These are phyloP conservation scores for Calonectris borealis DNA, from an alignment of 2,113 vertebrate genomes.

Conservation along the genomic window DNA sequence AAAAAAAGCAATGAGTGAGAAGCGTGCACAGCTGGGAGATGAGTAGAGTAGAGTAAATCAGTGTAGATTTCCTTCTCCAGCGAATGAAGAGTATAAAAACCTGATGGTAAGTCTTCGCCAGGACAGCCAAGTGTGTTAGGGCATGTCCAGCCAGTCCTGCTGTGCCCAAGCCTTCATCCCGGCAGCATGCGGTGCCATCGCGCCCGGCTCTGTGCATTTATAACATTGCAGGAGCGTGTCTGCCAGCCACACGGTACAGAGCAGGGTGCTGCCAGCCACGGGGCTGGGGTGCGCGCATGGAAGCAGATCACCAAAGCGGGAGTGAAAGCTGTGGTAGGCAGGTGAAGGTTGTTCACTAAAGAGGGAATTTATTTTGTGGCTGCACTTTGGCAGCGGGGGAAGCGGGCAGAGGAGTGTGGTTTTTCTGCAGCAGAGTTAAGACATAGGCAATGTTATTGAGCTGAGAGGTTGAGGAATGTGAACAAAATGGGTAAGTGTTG, in stretches of 20 bases:
- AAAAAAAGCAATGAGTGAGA: neutral
- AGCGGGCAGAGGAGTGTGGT: neutral
- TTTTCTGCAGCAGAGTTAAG: neutral
- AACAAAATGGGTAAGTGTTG: neutral
- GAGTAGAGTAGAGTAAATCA: neutral
- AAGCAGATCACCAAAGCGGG: neutral
- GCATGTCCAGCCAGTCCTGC: neutral
- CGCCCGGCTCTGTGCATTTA: neutral
- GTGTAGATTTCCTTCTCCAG: neutral
- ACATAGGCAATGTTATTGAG: neutral
- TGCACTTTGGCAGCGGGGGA: neutral
- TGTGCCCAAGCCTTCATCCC: rapidly evolving
- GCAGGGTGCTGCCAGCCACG: neutral
- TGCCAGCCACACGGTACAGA: too few species aligned
- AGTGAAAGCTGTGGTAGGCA: neutral
- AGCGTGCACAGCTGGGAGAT: neutral
- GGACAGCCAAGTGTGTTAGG: neutral
- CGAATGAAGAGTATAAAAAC: neutral
- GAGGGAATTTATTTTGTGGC: neutral
- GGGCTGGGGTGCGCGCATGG: rapidly evolving
- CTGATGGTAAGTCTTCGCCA: neutral
- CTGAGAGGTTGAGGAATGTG: neutral
- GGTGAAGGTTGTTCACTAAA: neutral
- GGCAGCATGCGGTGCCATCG: rapidly evolving
- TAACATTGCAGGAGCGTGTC: neutral